These are phyloP conservation scores for Hydractinia symbiolongicarpus DNA, from an alignment of 30 jellyfish, hydroid and myxozoan genomes.

Conservation along the genomic window DNA sequence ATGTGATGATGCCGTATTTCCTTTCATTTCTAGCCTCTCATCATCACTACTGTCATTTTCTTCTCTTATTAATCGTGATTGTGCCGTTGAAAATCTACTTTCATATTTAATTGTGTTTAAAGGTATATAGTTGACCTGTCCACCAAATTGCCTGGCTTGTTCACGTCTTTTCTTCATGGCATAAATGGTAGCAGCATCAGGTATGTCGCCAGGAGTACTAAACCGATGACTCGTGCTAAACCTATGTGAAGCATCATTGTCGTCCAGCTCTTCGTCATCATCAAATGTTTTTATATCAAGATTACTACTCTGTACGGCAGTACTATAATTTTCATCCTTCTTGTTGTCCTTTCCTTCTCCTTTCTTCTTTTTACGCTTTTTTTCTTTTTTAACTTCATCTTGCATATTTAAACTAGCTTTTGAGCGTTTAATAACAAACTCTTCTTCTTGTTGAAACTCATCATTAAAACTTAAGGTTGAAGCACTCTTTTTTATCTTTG, in stretches of 20 bases:
- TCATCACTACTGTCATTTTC: slow-evolving; percentile 87
- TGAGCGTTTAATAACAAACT: slow-evolving; percentile 63
- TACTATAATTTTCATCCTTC: slow-evolving; percentile 1
- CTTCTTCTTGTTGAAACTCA: slow-evolving; percentile 77
- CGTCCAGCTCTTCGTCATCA: slow-evolving; percentile 46
- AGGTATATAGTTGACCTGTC: slow-evolving; percentile 78
- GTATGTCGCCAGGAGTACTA: slow-evolving; percentile 64
- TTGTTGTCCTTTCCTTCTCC: not conserved
- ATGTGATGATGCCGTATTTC: slow-evolving; percentile 56
- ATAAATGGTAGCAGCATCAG: slow-evolving; percentile 98
- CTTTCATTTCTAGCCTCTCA: slow-evolving; percentile 90
- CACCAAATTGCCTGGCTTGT: slow-evolving; percentile 85
- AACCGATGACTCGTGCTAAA: slow-evolving; percentile 27
- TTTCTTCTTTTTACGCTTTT: slow-evolving; percentile 47
- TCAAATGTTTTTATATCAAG: slow-evolving; percentile 17
- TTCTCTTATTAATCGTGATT: slow-evolving; percentile 81
- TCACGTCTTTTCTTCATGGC: slow-evolving; percentile 95
- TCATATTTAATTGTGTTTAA: slow-evolving; percentile 49
- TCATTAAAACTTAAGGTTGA: slow-evolving; percentile 79
- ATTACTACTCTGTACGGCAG: slow-evolving; percentile 21
- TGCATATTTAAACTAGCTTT: slow-evolving; percentile 75
- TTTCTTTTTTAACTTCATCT: slow-evolving; percentile 49
- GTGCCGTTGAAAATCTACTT: slow-evolving; percentile 54
- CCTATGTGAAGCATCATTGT: slow-evolving; percentile 20
- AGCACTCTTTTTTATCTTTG: not conserved